Conservation (phyloP, 2,113 vertebrate genomes). For the Semnornis frantzii region DNA sequence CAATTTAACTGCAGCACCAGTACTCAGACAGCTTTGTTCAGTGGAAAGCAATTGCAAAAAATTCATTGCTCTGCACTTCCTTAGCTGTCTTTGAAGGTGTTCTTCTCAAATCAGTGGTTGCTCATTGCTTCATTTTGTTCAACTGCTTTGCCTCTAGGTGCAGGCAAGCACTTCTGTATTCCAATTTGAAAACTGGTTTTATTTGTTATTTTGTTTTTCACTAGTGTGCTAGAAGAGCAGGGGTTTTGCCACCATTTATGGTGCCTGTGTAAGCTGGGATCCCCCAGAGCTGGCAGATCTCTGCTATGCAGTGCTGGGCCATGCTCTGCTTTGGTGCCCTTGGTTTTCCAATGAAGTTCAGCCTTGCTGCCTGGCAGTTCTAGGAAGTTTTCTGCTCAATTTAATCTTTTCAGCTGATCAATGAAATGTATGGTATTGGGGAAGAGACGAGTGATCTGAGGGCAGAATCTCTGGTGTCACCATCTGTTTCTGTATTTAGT, state of each 20-base stretch:
- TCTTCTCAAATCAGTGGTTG: background rate
- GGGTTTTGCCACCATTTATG: background rate
- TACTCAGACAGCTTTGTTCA: background rate
- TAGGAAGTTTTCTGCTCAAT: constrained; percentile 41
- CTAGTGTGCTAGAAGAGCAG: background rate
- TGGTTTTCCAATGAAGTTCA: background rate
- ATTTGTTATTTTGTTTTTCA: background rate
- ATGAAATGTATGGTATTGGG: background rate
- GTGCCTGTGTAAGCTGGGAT: background rate
- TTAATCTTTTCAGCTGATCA: constrained; percentile 46
- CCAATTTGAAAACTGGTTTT: background rate
- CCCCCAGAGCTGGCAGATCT: rapidly evolving
- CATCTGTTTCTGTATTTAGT: constrained; percentile 56
- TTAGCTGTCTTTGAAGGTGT: background rate
- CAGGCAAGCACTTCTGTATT: background rate
- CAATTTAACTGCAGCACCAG: background rate
- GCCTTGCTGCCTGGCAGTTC: background rate
- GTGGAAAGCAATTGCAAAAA: background rate
- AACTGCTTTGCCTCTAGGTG: background rate
- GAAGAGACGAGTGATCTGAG: background rate
- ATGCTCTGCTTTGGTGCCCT: background rate
- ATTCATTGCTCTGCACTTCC: background rate
- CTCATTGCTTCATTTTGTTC: background rate
- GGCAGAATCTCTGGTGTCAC: background rate
- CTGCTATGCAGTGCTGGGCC: background rate